These are phyloP conservation scores for Oxyruncus cristatus DNA, from an alignment of 2,113 vertebrate genomes.

Conservation along the genomic window DNA sequence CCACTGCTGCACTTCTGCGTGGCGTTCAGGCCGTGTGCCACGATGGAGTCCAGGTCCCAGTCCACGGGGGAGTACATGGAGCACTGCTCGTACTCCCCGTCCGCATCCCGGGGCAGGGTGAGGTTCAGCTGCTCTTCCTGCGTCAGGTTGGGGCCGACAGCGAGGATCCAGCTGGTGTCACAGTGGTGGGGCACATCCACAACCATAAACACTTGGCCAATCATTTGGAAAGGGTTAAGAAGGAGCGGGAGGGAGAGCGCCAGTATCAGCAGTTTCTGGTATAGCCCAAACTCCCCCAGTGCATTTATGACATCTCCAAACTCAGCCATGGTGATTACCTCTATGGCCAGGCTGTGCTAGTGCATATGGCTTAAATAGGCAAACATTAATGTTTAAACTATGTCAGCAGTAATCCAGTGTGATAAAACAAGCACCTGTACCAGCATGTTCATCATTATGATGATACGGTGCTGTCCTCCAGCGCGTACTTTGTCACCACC, in stretches of 20 bases:
- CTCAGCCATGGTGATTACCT: neutral
- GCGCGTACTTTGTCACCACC: constrained; percentile 31
- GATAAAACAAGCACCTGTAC: neutral
- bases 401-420: neutral
- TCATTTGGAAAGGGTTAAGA: constrained; percentile 71
- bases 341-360: neutral
- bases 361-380: neutral
- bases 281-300: constrained; percentile 80
- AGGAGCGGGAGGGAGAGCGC: constrained; percentile 67
- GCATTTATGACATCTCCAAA: constrained; percentile 66
- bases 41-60: constrained; percentile 73
- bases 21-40: constrained; percentile 72
- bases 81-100: constrained; percentile 78
- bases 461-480: neutral
- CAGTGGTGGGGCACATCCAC: constrained; percentile 79
- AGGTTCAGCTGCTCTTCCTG: constrained; percentile 71
- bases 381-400: constrained; percentile 56
- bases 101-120: constrained; percentile 69
- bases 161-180: constrained; percentile 82
- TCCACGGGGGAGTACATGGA: constrained; percentile 75
- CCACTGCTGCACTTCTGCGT: constrained; percentile 75
- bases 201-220: constrained; percentile 81
- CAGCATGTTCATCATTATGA: accelerated
- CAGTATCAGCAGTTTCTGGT: constrained; percentile 79
- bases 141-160: constrained; percentile 72